Conservation (phyloP, 2,797 vertebrate species). For the Lophotriccus pileatus region DNA sequence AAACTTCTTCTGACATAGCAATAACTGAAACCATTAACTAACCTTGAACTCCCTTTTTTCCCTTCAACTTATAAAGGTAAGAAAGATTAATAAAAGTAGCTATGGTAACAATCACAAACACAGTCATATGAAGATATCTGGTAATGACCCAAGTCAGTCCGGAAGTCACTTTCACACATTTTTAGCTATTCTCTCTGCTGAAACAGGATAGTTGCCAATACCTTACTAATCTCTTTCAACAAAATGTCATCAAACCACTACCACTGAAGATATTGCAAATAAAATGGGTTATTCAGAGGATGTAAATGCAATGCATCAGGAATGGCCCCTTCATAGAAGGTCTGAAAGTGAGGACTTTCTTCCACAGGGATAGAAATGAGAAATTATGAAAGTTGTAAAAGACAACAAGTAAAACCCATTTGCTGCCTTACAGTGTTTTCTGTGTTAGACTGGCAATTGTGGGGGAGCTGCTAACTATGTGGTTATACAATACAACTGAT, state of each 20-base stretch:
- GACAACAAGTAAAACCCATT: neutral
- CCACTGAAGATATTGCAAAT: neutral
- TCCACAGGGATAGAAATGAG: neutral
- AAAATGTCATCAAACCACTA: neutral
- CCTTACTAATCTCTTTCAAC: neutral
- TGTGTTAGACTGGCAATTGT: neutral
- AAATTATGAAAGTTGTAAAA: neutral
- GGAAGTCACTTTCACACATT: neutral
- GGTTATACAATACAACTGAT: neutral
- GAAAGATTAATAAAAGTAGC: neutral
- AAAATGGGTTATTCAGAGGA: neutral
- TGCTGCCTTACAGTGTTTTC: neutral
- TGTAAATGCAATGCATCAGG: neutral
- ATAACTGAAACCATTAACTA: neutral
- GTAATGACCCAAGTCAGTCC: neutral
- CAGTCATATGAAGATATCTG: neutral
- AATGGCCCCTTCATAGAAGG: neutral
- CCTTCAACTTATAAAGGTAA: neutral
- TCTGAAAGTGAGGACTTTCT: neutral
- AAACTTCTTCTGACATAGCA: neutral
- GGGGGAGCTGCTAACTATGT: neutral
- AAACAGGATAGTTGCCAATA: neutral
- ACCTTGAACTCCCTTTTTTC: neutral
- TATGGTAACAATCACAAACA: neutral
- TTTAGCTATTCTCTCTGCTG: neutral